Evolutionary conservation across 2,888 invertebrate species (phyloP), one percentile per base, ranked within the genome.

Genomic region (Netelia fuscicornis): DNA sequence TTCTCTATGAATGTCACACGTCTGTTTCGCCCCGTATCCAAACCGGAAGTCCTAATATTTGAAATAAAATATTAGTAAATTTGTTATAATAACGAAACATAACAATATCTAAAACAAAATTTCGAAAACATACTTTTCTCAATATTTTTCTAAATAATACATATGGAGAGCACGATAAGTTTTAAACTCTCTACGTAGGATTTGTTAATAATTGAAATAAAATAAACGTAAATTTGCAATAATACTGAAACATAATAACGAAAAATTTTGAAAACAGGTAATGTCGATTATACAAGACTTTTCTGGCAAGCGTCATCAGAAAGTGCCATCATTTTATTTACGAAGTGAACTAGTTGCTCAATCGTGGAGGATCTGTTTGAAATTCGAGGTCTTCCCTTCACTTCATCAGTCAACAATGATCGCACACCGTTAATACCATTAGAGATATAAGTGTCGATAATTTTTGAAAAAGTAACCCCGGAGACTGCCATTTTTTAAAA

Each of bases 401-500:
- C 13, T 25, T 44, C 13, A 44, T 62, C 74, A 11, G 62, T 23
- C 62, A 74, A 74, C 5, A 74, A 62, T 11, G 13, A 23, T 17
- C 74, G 62, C 13, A 74, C 37, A 62, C 74, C 74, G 48, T 74
- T 48, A 62, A 9, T 25, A 17, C 44, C 23, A 48, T 62, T 48
- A 62, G 52, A 62, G 10, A 23, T 25, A n/a, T 74, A n/a, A 23
- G 62, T 48, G 13, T 74, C 48, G 54, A 54, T 54, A 44, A 52
- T 13, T 74, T 60, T 74, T 23, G 60, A n/a, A 60, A 74, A 52
- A 74, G 62, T 48, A 30, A 64, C 52, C 6, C 62, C 74, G 23
- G 30, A 23, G 9, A 23, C 17, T 30, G 25, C 44, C 74, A 74
- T 74, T 74, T 74, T 74, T 60, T 44, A 37, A 20, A 20, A 74